Evolutionary conservation across 2,113 vertebrate species (phyloP), one percentile per base, ranked within the genome.

Genomic region (Myodes glareolus): DNA sequence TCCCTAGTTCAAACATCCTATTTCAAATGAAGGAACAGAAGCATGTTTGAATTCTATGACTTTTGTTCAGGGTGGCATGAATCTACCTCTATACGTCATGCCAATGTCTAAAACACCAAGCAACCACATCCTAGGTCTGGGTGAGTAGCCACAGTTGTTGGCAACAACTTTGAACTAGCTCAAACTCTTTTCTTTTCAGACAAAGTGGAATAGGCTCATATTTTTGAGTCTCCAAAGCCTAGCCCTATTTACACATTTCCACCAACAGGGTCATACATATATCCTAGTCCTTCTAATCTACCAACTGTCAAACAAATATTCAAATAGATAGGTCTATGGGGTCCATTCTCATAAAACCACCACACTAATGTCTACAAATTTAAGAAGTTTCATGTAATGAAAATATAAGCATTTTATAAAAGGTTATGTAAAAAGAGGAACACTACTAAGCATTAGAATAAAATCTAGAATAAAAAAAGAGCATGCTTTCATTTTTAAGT

Each of bases 391-490:
- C 39, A 84, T 72, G 9, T 58, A 89, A 95, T 75, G 91, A 81
- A 14, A 42, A 39, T 68, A 75, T 85, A 68, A 25, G 8, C 5
- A 80, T 39, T 31, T 9, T 86, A 52, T 78, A 85, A 81, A 72
- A 88, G 58, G 1, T 47, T 50, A 75, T 70, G 21, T 50, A 63
- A 92, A 72, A 76, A 84, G 17, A 90, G 6, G 23, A 75, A 89
- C 3, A 90, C 80, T 45, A 12, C 14, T 70, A 42, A 73, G 5
- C 47, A 9, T 50, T 88, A 84, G 17, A 88, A 13, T n/a, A 16
- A 87, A 31, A 93, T n/a, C n/a, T 88, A 84, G 17, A 88, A 13
- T n/a, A 16, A 87, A 31, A 93, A n/a, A n/a, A n/a, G 80, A 72
- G 3, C 14, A 77, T 76, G 13, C 73, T 55, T 87, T n/a, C 12